Evolutionary conservation across 92 coral and sea anemone species (phyloP), one percentile per base, ranked within the genome.

Genomic region (Muricea muricata): DNA sequence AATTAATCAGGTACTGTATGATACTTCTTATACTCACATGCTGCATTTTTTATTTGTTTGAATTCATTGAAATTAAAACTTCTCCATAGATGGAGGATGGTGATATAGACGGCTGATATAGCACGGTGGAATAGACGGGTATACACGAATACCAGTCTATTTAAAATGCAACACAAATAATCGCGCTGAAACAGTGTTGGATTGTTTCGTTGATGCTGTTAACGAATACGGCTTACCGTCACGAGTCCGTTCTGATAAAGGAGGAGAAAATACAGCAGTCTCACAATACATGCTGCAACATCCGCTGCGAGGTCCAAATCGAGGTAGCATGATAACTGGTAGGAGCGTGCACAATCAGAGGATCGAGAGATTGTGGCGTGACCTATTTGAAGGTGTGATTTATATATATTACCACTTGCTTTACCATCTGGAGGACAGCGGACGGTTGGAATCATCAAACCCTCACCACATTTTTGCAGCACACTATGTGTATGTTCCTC

Each of bases 111-210:
- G n/a, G n/a, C n/a, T n/a, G n/a, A n/a, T n/a, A n/a, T n/a, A n/a
- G n/a, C 92, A 80, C 73, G 94, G 91, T 5, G 91, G 89, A 17
- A 54, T 90, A 3, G 93, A 83, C 86, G 91, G 93, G 0, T 91
- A 40, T 52, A 57, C 91, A 33, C 66, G 90, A 13, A 63, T 87
- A 4, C 91, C 92, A 8, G 92, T 91, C 26, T 91, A 17, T 63
- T 84, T 91, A n/a, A 84, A 75, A 48, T 45, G 85, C 40, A 69
- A 54, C 11, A 72, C 31, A 29, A 91, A 88, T 24, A 92, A 92
- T 60, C 57, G 73, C 10, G 92, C 94, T 2, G 82, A 66, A 39
- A 92, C 92, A 54, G 94, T 89, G 17, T 78, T 89, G 4, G 41
- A 31, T 6, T 66, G 80, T 26, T 89, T 92, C 14, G 7, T 54